Evolutionary conservation across 2,888 invertebrate genomes (phyloP).

Genomic region (Drosophila nr. perissopoda): DNA sequence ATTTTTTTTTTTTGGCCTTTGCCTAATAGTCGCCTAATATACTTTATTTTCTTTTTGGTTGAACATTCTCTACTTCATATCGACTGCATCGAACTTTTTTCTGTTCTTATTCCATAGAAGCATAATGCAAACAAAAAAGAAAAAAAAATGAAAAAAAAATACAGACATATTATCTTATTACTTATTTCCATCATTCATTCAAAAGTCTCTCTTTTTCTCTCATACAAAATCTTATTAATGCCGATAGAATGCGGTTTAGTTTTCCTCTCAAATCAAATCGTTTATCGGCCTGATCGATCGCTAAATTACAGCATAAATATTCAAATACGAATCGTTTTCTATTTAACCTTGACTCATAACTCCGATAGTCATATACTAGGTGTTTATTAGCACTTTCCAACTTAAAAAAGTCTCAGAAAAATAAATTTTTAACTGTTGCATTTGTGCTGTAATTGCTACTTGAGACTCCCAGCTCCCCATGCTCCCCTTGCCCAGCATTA

Average conservation of each 20-base stretch:
- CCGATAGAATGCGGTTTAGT: constrained; percentile 5
- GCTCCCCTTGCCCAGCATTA: constrained; percentile 18
- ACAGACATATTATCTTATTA: constrained; percentile 25
- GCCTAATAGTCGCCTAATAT: constrained; percentile 43
- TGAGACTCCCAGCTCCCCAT: constrained; percentile 20
- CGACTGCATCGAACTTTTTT: constrained; percentile 49
- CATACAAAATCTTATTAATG: constrained; percentile 8
- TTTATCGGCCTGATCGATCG: constrained; percentile 7
- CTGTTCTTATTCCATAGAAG: constrained; percentile 30
- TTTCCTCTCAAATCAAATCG: neutral
- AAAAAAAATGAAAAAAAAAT: constrained; percentile 9
- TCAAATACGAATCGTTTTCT: neutral
- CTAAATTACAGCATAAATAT: constrained; percentile 27
- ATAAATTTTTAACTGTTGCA: constrained; percentile 1
- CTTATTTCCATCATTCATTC: constrained; percentile 8
- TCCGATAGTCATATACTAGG: neutral
- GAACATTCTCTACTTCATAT: constrained; percentile 29
- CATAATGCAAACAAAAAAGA: constrained; percentile 45
- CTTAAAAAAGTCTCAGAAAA: neutral
- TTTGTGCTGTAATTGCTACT: constrained; percentile 38
- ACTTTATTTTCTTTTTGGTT: constrained; percentile 37
- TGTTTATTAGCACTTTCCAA: neutral
- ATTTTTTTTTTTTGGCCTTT: constrained; percentile 26
- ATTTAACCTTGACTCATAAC: neutral
- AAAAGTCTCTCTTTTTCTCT: neutral